Evolutionary conservation across 2,113 vertebrate species (phyloP).

Genomic region (Fulmarus glacialis): DNA sequence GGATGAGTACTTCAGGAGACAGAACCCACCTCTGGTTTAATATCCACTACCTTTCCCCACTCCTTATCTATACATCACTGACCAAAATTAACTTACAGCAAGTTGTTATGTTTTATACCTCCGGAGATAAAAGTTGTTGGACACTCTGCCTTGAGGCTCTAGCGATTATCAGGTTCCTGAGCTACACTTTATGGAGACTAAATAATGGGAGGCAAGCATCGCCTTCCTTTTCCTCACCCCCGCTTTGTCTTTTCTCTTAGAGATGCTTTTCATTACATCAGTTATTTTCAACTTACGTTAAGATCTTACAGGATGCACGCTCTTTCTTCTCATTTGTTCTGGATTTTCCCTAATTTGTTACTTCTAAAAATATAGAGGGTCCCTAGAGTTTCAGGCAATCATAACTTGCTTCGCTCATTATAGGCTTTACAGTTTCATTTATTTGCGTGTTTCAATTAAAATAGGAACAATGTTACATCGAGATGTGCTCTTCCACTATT

Average conservation of each 20-base stretch:
- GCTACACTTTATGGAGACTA: not conserved
- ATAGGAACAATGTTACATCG: not conserved
- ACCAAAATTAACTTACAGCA: not conserved
- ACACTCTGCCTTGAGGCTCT: not conserved
- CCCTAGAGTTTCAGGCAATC: not conserved
- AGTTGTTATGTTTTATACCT: not conserved
- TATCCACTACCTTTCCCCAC: not conserved
- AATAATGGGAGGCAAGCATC: rapidly evolving
- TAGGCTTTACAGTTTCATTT: not conserved
- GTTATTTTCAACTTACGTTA: not conserved
- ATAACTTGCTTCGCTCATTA: no score
- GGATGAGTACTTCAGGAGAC: not conserved
- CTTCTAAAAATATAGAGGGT: not conserved
- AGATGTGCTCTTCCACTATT: not conserved
- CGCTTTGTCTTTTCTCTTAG: not conserved
- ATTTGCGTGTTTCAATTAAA: not conserved
- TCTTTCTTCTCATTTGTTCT: not conserved
- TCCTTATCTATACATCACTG: not conserved
- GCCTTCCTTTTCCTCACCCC: not conserved
- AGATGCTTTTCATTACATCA: not conserved
- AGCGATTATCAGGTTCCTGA: not conserved
- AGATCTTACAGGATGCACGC: not conserved
- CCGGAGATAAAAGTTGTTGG: not conserved
- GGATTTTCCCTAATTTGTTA: not conserved
- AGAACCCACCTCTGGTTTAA: not conserved